These are phyloP conservation scores for Anguilla marmorata DNA, from an alignment of 2,797 vertebrate genomes.

Conservation along the genomic window DNA sequence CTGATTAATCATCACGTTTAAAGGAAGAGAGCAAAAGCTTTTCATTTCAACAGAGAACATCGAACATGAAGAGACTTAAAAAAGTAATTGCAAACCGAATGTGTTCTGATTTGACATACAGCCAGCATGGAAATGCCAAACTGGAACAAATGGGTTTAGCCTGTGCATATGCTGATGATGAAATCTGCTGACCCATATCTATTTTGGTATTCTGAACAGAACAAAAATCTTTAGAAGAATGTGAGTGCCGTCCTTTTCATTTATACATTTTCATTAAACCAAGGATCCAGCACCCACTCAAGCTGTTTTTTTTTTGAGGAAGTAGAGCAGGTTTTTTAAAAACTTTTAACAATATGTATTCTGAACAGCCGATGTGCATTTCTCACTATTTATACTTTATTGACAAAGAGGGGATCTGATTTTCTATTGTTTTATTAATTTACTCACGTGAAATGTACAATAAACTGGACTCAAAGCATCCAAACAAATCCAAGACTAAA, in stretches of 20 bases:
- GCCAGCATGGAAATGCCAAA: neutral
- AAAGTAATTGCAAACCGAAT: neutral
- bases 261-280: too few relatives aligned
- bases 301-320: too few relatives aligned
- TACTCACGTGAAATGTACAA: neutral
- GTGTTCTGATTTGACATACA: neutral
- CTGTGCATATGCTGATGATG: neutral
- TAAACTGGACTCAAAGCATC: neutral
- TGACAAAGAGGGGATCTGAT: neutral
- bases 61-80: neutral
- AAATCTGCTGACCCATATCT: neutral
- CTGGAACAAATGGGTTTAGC: neutral
- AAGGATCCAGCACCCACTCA: too few relatives aligned
- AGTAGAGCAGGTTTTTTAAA: too few relatives aligned
- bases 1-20: neutral
- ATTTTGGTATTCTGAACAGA: neutral
- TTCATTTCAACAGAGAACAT: neutral
- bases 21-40: neutral
- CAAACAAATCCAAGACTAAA: neutral
- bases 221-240: too few relatives aligned
- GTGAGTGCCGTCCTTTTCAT: too few relatives aligned
- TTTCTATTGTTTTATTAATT: constrained; percentile 3
- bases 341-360: neutral
- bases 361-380: neutral
- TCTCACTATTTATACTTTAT: neutral